Percentiles rank a stretch among this genome's conserved stretches.
phyloP scores from a whole-genome alignment of 2,797 vertebrate genomes.

The Anguilla megastoma region DNA sequence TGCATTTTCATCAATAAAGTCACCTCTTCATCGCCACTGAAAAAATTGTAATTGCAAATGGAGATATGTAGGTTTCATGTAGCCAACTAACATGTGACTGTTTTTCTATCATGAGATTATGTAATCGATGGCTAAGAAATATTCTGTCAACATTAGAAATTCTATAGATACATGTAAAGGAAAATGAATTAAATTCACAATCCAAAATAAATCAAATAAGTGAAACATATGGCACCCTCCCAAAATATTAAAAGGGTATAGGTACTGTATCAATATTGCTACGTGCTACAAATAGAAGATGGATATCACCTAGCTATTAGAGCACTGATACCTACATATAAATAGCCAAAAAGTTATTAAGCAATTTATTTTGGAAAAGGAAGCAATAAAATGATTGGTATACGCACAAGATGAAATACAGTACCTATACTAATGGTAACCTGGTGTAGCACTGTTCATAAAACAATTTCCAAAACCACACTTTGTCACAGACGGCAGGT shows the following conservation, averaged over 20 bases:
- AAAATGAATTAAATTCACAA: too few relatives aligned
- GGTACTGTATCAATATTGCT: not conserved
- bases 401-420: not conserved
- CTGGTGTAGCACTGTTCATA: not conserved
- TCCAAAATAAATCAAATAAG: not conserved
- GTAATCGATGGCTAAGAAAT: too few relatives aligned
- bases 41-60: not conserved
- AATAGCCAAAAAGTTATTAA: not conserved
- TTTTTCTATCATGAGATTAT: too few relatives aligned
- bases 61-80: not conserved
- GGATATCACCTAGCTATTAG: not conserved
- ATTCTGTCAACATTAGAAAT: not conserved
- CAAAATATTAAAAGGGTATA: not conserved
- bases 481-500: conserved; percentile 1
- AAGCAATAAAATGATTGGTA: not conserved
- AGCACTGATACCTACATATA: not conserved
- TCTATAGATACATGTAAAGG: not conserved
- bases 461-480: not conserved
- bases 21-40: not conserved
- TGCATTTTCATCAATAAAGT: conserved; percentile 8
- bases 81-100: too few relatives aligned
- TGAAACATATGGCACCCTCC: not conserved
- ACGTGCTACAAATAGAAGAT: not conserved
- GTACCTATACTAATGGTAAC: not conserved
- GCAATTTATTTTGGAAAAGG: not conserved